Base-by-base conservation (phyloP, 2,888 invertebrate genomes). In the Pollenia labialis region DNA sequence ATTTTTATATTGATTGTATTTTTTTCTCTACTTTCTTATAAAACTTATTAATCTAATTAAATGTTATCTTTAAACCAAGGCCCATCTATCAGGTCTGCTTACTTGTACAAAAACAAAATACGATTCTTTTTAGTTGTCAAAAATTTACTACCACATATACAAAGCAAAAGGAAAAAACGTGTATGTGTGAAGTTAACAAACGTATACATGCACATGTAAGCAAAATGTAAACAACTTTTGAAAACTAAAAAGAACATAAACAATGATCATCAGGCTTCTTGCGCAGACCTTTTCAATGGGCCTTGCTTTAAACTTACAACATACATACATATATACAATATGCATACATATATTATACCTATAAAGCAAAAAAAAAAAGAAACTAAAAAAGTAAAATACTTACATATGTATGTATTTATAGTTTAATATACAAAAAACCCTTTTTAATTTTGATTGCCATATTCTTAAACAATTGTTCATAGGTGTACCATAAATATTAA, bases 391-490 rank as follows among this genome's bases (percentile, higher is more conserved):
- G 4, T 32, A 32, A 32, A 32, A 32, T 32, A 32, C 6, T 32
- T 32, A 32, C 32, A 75, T 80, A 69, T 72, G 12, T 52, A 62
- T 52, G 12, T 52, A 62, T 52, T 3, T 66, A 40, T 23, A 77
- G 46, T 50, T 62, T 62, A 58, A 71, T 40, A 44, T 60, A 48
- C 42, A 16, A 62, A 58, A 32, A 32, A 32, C 32, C 32, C n/a
- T 42, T 66, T 80, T 71, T 52, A 12, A 16, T 66, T 85, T 79
- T 85, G 77, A 82, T 82, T 82, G 81, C 85, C 81, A 85, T 85
- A 85, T 77, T 79, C 68, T 68, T 74, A 82, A 68, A 82, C 42
- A 54, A 71, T 16, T 32, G 2, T 69, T 52, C 16, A 42, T 1
- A 42, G 4, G 4, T 46, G 6, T 44, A 71, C 32, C 32, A 32